Percentiles rank a stretch among this genome's conserved stretches.
Evolutionary conservation across 2,888 invertebrate genomes (phyloP).

Genomic region (Volucella bombylans): DNA sequence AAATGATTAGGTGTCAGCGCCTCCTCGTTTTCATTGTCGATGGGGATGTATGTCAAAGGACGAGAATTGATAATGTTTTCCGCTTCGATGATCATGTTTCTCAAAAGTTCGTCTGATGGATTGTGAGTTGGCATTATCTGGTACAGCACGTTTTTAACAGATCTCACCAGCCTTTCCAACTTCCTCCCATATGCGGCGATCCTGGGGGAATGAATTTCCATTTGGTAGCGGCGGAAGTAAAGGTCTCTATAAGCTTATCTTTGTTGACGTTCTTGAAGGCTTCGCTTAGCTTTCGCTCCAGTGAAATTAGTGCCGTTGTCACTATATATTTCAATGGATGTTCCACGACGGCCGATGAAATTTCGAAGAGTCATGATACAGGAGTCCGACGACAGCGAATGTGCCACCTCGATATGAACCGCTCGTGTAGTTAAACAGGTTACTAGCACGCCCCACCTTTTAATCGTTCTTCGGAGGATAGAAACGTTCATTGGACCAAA

Average conservation of each 20-base stretch:
- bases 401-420: slow-evolving; percentile 30
- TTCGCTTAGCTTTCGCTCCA: not conserved
- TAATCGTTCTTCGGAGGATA: slow-evolving; percentile 9
- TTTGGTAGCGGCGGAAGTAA: slow-evolving; percentile 26
- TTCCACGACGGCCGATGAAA: too few relatives aligned
- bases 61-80: slow-evolving; percentile 25
- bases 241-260: not conserved
- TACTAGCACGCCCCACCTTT: slow-evolving; percentile 24
- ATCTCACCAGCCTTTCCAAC: too few relatives aligned
- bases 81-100: too few relatives aligned
- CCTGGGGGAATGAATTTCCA: slow-evolving; percentile 17
- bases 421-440: slow-evolving; percentile 33
- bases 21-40: slow-evolving; percentile 42
- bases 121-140: not conserved
- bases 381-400: slow-evolving; percentile 14
- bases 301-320: too few relatives aligned
- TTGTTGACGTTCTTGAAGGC: not conserved
- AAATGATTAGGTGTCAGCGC: slow-evolving; percentile 73
- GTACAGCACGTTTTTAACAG: too few relatives aligned
- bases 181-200: too few relatives aligned
- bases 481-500: slow-evolving; percentile 9
- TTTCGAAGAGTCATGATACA: too few relatives aligned
- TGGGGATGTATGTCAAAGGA: slow-evolving; percentile 18
- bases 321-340: too few relatives aligned
- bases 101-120: too few relatives aligned